A percentile compares a stretch with the other conserved stretches of the same genome.
phyloP scores from a whole-genome alignment of 2,113 vertebrate genomes.

The Bolborhynchus lineola region DNA sequence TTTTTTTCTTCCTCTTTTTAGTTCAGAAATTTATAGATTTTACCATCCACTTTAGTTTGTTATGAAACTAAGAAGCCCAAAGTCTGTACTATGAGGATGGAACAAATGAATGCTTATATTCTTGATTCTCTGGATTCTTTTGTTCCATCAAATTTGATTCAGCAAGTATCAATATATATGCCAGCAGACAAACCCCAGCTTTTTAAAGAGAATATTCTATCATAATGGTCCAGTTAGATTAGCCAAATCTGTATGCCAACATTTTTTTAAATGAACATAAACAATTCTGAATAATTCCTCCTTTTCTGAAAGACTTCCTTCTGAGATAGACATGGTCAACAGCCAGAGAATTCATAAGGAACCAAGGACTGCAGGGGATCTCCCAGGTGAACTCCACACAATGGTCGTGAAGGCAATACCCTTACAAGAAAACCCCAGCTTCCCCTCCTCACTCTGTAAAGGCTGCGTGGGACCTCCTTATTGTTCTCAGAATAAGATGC shows the following conservation, averaged over 20 bases:
- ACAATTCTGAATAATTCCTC: not conserved
- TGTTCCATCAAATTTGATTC: not conserved
- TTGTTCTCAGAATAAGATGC: not conserved
- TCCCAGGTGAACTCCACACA: not conserved
- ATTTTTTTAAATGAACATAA: not conserved
- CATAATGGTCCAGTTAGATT: not conserved
- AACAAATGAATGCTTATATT: not conserved
- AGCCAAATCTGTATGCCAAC: not conserved
- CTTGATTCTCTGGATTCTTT: not conserved
- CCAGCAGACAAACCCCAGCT: not conserved
- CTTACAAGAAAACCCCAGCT: not conserved
- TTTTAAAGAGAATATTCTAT: not conserved
- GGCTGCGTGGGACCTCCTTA: not conserved
- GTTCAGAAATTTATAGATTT: not conserved
- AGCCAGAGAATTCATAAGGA: not conserved
- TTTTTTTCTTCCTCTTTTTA: conserved; percentile 40
- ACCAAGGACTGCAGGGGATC: not conserved
- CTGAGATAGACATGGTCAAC: not conserved
- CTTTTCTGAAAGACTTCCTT: not conserved
- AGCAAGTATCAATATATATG: not conserved
- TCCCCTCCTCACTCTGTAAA: not conserved
- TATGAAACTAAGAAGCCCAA: not conserved
- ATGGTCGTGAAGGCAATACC: not conserved
- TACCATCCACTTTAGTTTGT: not conserved
- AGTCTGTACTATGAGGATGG: not conserved